Conservation (phyloP, 1,140 invertebrate species). For the Pygmarrhopalites habei region DNA sequence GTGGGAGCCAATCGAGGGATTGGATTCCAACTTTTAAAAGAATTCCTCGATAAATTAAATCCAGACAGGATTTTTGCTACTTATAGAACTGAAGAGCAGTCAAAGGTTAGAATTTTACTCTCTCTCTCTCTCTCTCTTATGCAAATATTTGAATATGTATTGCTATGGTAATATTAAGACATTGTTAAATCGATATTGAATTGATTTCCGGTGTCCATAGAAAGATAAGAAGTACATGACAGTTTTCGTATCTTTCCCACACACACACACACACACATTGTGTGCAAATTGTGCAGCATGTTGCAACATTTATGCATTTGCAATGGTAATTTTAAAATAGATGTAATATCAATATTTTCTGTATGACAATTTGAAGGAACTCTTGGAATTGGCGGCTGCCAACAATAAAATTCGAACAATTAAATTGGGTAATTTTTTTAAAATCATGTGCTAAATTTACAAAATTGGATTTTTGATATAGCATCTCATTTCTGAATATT, state of each 20-base stretch:
- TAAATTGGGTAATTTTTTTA: conserved; percentile 26
- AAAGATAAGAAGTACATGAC: neutral
- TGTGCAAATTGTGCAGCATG: neutral
- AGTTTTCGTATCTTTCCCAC: too few relatives aligned
- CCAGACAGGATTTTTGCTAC: conserved; percentile 63
- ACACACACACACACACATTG: too few relatives aligned
- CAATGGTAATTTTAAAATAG: neutral
- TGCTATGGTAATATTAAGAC: neutral
- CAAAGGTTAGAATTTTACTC: conserved; percentile 47
- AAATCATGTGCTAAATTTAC: too few relatives aligned
- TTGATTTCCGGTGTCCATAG: neutral
- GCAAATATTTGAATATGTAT: neutral
- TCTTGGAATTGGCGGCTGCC: conserved; percentile 14
- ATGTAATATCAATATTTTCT: neutral
- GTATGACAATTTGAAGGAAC: conserved; percentile 18
- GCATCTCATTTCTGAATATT: too few relatives aligned
- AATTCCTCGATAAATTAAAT: conserved; percentile 45
- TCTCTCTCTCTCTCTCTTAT: neutral
- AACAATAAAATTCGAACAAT: conserved; percentile 23
- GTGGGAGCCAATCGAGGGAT: conserved; percentile 51
- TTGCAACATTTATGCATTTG: too few relatives aligned
- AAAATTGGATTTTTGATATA: too few relatives aligned
- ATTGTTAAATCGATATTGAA: neutral
- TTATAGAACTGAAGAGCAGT: conserved; percentile 59
- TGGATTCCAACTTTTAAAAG: conserved; percentile 72